phyloP scores from a whole-genome alignment of 1,140 invertebrate species.

The Andricus grossulariae region DNA sequence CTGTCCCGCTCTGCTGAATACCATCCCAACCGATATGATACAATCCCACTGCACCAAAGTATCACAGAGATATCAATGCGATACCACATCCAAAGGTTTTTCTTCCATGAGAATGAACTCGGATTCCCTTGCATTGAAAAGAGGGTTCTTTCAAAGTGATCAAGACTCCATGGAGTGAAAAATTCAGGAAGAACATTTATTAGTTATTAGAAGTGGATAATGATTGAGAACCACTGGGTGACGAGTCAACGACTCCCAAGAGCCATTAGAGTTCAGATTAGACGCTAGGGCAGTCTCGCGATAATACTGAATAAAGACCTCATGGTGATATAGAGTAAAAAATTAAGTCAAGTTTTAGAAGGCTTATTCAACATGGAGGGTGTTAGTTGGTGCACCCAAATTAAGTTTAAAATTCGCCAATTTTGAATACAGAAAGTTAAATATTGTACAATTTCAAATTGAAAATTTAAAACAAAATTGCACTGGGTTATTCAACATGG shows the following conservation, averaged over 20 bases:
- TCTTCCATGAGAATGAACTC: conserved; percentile 38
- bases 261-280: conserved; percentile 51
- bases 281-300: conserved; percentile 46
- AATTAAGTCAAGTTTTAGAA: neutral
- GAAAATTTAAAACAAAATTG: too few species aligned
- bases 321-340: neutral
- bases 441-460: too few species aligned
- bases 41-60: neutral
- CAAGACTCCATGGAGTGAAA: neutral
- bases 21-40: conserved; percentile 41
- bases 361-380: too few species aligned
- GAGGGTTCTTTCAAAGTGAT: neutral
- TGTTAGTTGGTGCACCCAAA: too few species aligned
- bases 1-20: conserved; percentile 60
- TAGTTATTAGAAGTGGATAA: neutral
- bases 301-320: neutral
- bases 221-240: conserved; percentile 53
- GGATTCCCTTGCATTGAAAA: neutral
- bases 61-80: conserved; percentile 19
- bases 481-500: too few species aligned
- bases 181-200: neutral
- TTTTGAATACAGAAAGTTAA: too few species aligned
- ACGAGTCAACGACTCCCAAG: conserved; percentile 59
- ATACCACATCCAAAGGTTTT: conserved; percentile 35
- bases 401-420: too few species aligned